phyloP scores from a whole-genome alignment of 2,888 invertebrate genomes.

The Plebejus melissa region DNA sequence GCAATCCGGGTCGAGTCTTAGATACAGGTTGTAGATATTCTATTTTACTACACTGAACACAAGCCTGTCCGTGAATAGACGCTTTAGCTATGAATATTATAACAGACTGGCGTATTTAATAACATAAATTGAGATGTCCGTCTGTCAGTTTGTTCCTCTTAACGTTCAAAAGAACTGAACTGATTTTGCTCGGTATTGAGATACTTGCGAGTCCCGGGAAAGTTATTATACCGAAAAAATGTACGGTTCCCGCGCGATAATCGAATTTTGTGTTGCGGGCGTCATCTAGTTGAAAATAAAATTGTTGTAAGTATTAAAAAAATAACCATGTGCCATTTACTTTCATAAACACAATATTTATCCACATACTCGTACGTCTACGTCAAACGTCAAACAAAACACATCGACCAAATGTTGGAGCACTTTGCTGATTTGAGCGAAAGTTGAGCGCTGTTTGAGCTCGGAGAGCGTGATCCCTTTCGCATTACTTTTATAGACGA shows the following conservation, averaged over 20 bases:
- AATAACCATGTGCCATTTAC: neutral
- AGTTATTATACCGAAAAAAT: too few species aligned
- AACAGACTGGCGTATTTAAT: neutral
- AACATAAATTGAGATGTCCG: neutral
- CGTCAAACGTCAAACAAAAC: neutral
- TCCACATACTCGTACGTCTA: neutral
- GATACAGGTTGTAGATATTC: slow-evolving; percentile 7
- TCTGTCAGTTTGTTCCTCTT: too few species aligned
- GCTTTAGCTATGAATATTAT: neutral
- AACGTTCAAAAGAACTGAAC: too few species aligned
- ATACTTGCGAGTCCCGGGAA: too few species aligned
- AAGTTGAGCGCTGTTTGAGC: slow-evolving; percentile 57
- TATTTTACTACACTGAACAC: neutral
- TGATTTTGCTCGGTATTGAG: too few species aligned
- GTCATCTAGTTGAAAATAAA: too few species aligned
- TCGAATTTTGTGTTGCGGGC: too few species aligned
- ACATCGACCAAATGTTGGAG: neutral
- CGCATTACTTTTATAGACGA: slow-evolving; percentile 64
- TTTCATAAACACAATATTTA: neutral
- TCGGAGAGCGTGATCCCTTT: slow-evolving; percentile 63
- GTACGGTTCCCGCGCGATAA: too few species aligned
- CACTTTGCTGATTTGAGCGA: slow-evolving; percentile 54
- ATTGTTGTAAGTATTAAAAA: too few species aligned
- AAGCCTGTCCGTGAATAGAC: neutral
- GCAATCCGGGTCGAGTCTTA: neutral